Evolutionary conservation across 1,140 invertebrate species (phyloP), one percentile per base, ranked within the genome.

Genomic region (Nasonia vitripennis): DNA sequence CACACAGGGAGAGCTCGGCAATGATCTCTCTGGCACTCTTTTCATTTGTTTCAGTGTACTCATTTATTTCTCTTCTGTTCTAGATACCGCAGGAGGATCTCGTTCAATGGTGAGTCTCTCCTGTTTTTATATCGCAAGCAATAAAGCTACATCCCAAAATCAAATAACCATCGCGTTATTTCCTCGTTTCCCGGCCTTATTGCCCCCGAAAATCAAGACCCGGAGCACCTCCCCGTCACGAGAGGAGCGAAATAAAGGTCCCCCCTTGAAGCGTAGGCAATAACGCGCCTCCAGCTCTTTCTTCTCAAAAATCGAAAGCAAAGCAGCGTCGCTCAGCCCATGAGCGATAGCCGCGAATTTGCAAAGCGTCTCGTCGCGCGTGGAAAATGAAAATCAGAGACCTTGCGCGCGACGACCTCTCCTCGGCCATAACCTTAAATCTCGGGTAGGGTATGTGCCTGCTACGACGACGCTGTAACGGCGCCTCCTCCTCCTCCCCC

Each of bases 1-100:
- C 87, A 89, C 87, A 88, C 74, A 68, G 55, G 85, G 84, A 86
- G 87, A 87, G 86, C 87, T 81, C 67, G 73, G 55, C 83, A 85
- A 84, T 87, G 79, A 83, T 87, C 82, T 82, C 62, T 82, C 71
- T 84, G 68, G 73, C 70, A 31, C 17, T 62, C 20, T 62, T 62
- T 62, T 7, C 17, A n/a, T 62, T 62, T 23, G 23, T 27, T 14
- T 51, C 17, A 20, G n/a, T 23, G 27, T 77, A 78, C 67, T 86
- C 83, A 80, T 14, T 86, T 86, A 62, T 20, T 71, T 77, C 81
- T 17, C 67, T n/a, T 78, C 9, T 79, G 23, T 85, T 78, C 2
- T 55, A 84, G 55, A 62, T 82, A 70, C 83, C 73, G 79, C 78
- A 84, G 81, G 78, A 79, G 79, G 79, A 74, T 71, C 73, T 71